Percentiles rank a stretch among this genome's conserved stretches.
Evolutionary conservation across 2,113 vertebrate species (phyloP).

Genomic region (Colaptes auratus): DNA sequence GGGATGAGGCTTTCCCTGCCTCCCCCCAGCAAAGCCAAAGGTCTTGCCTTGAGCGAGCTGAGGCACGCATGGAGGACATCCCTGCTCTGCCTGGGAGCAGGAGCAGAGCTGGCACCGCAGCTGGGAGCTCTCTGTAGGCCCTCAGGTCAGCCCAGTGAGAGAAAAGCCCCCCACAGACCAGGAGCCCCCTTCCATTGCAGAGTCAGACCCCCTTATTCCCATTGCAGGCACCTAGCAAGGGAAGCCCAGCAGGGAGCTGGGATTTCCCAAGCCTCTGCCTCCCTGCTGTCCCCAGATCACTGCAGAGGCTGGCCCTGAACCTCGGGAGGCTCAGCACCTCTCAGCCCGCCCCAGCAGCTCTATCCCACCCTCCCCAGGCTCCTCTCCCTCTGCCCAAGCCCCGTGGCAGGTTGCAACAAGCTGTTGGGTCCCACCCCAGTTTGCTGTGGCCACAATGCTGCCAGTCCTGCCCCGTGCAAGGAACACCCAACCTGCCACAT

Average conservation of each 20-base stretch:
- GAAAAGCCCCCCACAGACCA: background rate
- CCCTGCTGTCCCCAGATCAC: fast-evolving
- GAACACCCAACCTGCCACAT: background rate
- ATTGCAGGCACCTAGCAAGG: background rate
- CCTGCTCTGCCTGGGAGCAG: background rate
- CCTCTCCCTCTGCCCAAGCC: background rate
- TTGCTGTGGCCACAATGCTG: fast-evolving
- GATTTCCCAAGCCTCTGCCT: background rate
- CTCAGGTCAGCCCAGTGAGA: fast-evolving
- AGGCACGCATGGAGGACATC: background rate
- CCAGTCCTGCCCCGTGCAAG: fast-evolving
- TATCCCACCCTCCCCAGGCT: background rate
- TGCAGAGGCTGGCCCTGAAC: background rate
- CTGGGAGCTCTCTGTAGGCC: background rate
- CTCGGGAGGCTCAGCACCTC: background rate
- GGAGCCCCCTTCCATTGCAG: fast-evolving
- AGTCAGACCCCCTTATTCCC: background rate
- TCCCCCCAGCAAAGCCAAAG: background rate
- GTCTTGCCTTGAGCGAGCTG: background rate
- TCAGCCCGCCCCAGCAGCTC: background rate
- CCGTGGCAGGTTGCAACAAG: background rate
- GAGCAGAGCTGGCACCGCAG: fast-evolving
- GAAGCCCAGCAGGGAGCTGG: background rate
- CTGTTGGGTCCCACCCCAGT: background rate
- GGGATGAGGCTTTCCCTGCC: background rate